phyloP scores from a whole-genome alignment of 2,888 invertebrate species.

The Sesia apiformis region DNA sequence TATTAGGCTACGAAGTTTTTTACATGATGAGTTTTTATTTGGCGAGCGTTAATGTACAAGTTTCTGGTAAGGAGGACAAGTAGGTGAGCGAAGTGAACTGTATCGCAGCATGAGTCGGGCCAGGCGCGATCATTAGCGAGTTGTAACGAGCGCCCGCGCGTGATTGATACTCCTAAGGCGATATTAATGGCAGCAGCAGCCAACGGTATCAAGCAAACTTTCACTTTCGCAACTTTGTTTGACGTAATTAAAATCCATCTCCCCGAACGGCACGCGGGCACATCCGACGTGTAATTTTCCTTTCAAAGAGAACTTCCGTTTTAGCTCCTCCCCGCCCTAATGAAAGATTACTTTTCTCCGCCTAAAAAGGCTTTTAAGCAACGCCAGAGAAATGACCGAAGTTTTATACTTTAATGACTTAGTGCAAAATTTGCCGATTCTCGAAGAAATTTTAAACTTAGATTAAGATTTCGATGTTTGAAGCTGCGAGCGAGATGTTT shows the following conservation, averaged over 20 bases:
- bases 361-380: conserved; percentile 75
- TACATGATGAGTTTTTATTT: conserved; percentile 18
- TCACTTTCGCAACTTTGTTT: conserved; percentile 53
- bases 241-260: conserved; percentile 74
- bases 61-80: conserved; percentile 15
- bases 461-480: conserved; percentile 72
- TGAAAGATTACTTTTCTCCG: conserved; percentile 74
- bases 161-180: conserved; percentile 18
- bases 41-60: conserved; percentile 13
- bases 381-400: conserved; percentile 72
- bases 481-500: conserved; percentile 63
- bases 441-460: conserved; percentile 73
- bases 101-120: neutral
- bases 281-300: conserved; percentile 72
- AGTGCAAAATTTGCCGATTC: conserved; percentile 73
- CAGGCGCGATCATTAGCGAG: conserved; percentile 23
- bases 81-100: conserved; percentile 2
- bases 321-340: conserved; percentile 69
- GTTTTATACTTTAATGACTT: conserved; percentile 75
- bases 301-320: conserved; percentile 74
- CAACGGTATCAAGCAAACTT: conserved; percentile 33
- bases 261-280: conserved; percentile 49
- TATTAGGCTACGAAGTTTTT: conserved; percentile 19
- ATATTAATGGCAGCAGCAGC: conserved; percentile 26
- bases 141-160: conserved; percentile 22